Evolutionary conservation across 2,888 invertebrate species (phyloP).

Genomic region (Eupithecia centaureata): DNA sequence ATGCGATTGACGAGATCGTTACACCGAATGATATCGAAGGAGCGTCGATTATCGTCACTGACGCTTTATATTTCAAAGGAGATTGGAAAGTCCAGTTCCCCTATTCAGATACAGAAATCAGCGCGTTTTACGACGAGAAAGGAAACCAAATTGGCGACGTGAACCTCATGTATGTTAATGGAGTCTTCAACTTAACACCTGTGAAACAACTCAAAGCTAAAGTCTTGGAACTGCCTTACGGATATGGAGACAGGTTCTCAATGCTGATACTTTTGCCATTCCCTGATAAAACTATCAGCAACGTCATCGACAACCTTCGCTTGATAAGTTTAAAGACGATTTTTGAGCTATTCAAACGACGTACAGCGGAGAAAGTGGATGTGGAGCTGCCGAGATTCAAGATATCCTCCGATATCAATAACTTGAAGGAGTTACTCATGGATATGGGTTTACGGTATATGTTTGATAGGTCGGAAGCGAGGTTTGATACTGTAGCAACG

Average conservation of each 20-base stretch:
- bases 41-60: conserved; percentile 59
- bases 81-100: conserved; percentile 62
- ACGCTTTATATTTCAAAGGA: conserved; percentile 72
- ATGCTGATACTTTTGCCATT: conserved; percentile 87
- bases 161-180: conserved; percentile 62
- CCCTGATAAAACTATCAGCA: conserved; percentile 63
- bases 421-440: conserved; percentile 70
- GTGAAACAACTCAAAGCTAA: conserved; percentile 54
- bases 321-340: conserved; percentile 73
- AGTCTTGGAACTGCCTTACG: conserved; percentile 71
- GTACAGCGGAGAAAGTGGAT: conserved; percentile 70
- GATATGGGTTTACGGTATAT: conserved; percentile 70
- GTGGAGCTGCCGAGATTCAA: conserved; percentile 85
- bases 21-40: conserved; percentile 59
- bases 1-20: conserved; percentile 65
- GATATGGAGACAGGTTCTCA: conserved; percentile 71
- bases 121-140: conserved; percentile 62
- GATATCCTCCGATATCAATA: conserved; percentile 75
- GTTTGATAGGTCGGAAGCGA: conserved; percentile 59
- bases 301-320: conserved; percentile 78
- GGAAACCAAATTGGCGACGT: conserved; percentile 62
- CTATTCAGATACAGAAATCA: conserved; percentile 56
- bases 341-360: conserved; percentile 65
- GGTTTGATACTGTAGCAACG: conserved; percentile 60
- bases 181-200: conserved; percentile 50